Evolutionary conservation across 2,113 vertebrate species (phyloP), one percentile per base, ranked within the genome.

Genomic region (Tichodroma muraria): DNA sequence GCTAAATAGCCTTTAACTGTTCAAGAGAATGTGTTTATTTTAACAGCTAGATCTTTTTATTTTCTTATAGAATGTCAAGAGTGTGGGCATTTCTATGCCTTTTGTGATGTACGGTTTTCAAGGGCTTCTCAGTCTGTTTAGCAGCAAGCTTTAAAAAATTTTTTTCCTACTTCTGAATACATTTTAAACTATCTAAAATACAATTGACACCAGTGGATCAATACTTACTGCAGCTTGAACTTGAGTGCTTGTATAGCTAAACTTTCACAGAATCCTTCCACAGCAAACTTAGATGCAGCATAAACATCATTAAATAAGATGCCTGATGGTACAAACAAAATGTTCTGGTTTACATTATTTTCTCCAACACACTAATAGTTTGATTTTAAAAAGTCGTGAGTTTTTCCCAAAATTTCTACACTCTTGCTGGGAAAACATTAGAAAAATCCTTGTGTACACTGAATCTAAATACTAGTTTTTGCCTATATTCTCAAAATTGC

Each of bases 221-320:
- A 78, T 85, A 97, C 98, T 98, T 98, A 99, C 98, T 98, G 98
- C 63, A 99, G 97, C 81, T 98, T 98, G 95, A 99, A 99, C 88
- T 98, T 98, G 90, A 98, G 93, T 23, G 98, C 98, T 96, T 99
- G 98, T 63, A 99, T 97, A 15, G 98, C 98, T 71, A 99, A 97
- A 91, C 98, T 98, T 95, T 99, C 98, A 3, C 98, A 99, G 90
- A 99, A 99, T n/a, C 98, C 98, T 94, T 99, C 98, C 96, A 98
- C 97, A 35, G 98, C 98, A 95, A 99, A 99, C 93, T 98, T 99
- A 33, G 98, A 99, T 10, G 98, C 98, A 65, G 98, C 98, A 35
- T 99, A 99, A 87, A 98, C 94, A n/a, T 99, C 98, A 35, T 99
- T 99, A 97, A 99, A 99, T 90, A 99, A 95, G 80, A 99, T 98